These are phyloP conservation scores for Hylaeus anthracinus DNA, from an alignment of 1,140 invertebrate genomes.

Conservation along the genomic window DNA sequence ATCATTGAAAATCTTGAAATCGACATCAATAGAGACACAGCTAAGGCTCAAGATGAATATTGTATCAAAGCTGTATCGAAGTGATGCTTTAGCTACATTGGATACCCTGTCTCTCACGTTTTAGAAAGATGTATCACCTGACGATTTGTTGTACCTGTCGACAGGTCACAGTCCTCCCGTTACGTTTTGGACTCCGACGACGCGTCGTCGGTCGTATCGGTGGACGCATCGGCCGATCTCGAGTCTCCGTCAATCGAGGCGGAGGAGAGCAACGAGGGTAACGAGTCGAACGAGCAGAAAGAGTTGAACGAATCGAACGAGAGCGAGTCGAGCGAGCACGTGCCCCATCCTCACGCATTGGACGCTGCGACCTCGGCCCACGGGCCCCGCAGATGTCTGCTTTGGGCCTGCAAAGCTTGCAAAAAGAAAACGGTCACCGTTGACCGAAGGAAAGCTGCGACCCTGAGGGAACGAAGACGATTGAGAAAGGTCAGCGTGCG, in stretches of 20 bases:
- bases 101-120: too few relatives aligned
- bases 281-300: slow-evolving; percentile 58
- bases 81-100: too few relatives aligned
- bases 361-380: slow-evolving; percentile 63
- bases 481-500: slow-evolving; percentile 89
- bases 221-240: slow-evolving; percentile 74
- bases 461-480: slow-evolving; percentile 94
- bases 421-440: slow-evolving; percentile 97
- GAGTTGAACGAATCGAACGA: slow-evolving; percentile 60
- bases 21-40: too few relatives aligned
- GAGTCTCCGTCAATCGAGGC: slow-evolving; percentile 74
- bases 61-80: too few relatives aligned
- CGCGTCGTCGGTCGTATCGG: slow-evolving; percentile 74
- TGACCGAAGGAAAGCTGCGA: slow-evolving; percentile 97
- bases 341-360: slow-evolving; percentile 75
- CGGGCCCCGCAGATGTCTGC: slow-evolving; percentile 88
- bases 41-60: too few relatives aligned
- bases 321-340: slow-evolving; percentile 72
- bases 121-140: background rate
- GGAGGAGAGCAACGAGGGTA: slow-evolving; percentile 69
- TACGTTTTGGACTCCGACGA: slow-evolving; percentile 77
- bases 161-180: slow-evolving; percentile 54
- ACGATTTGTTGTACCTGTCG: background rate
- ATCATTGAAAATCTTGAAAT: too few relatives aligned
- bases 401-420: slow-evolving; percentile 98